A percentile compares a stretch with the other conserved stretches of the same genome.
These are phyloP conservation scores for Diaperis boleti DNA, from an alignment of 2,888 invertebrate species.

Conservation along the genomic window DNA sequence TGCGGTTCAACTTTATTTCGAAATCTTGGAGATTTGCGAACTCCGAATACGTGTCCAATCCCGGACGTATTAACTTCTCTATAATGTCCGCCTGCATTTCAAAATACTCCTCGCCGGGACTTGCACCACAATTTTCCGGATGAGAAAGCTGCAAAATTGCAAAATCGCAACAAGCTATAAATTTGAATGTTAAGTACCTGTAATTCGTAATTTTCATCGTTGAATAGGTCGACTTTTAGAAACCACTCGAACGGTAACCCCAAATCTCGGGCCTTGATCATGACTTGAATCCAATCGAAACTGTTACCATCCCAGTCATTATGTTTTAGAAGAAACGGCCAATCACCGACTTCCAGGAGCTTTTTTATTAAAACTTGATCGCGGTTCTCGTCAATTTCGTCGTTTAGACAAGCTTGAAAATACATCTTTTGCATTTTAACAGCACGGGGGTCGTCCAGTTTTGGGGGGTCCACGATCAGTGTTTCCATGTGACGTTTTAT, in stretches of 20 bases:
- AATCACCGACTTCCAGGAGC: conserved; percentile 54
- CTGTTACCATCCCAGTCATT: conserved; percentile 48
- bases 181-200: conserved; percentile 9
- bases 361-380: conserved; percentile 45
- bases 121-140: conserved; percentile 8
- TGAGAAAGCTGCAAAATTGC: conserved; percentile 15
- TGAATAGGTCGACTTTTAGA: conserved; percentile 37
- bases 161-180: not conserved
- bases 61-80: conserved; percentile 8
- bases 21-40: conserved; percentile 6
- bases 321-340: conserved; percentile 54
- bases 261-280: conserved; percentile 50
- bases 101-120: not conserved
- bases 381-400: conserved; percentile 44
- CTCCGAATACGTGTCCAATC: conserved; percentile 4
- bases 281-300: conserved; percentile 54
- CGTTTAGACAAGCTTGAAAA: conserved; percentile 52
- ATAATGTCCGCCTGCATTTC: conserved; percentile 12
- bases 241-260: conserved; percentile 53
- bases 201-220: conserved; percentile 12
- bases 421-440: conserved; percentile 47
- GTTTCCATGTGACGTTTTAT: conserved; percentile 3
- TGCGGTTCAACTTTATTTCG: conserved; percentile 1
- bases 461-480: conserved; percentile 10
- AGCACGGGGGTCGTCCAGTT: conserved; percentile 8